phyloP scores from a whole-genome alignment of 2,888 invertebrate genomes.

The Rhorus exstirpatorius region DNA sequence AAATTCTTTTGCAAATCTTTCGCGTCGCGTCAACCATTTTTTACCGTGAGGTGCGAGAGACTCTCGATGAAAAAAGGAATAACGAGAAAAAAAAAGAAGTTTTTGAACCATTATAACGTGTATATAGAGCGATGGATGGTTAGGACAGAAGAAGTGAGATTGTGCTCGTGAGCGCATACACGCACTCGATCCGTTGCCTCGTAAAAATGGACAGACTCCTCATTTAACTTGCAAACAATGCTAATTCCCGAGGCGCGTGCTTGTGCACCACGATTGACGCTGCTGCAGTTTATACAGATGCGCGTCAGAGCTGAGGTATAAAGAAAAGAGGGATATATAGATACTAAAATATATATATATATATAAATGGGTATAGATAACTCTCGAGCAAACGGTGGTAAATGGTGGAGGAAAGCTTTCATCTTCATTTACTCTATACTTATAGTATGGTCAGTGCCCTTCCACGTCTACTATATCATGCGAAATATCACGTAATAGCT shows the following conservation, averaged over 20 bases:
- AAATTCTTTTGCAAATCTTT: background rate
- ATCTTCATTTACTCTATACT: slow-evolving; percentile 28
- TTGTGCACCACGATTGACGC: slow-evolving; percentile 55
- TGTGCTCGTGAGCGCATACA: slow-evolving; percentile 34
- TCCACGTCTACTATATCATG: background rate
- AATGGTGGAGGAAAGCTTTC: slow-evolving; percentile 37
- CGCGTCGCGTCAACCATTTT: background rate
- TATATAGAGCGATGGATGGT: slow-evolving; percentile 24
- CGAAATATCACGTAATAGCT: slow-evolving; percentile 3
- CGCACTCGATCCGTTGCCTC: slow-evolving; percentile 29
- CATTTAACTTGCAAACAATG: slow-evolving; percentile 69
- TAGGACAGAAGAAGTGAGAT: slow-evolving; percentile 9
- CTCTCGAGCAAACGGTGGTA: slow-evolving; percentile 36
- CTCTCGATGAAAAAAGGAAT: background rate
- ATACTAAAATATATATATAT: background rate
- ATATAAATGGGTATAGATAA: slow-evolving; percentile 15
- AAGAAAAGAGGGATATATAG: slow-evolving; percentile 3
- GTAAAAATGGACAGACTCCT: slow-evolving; percentile 62
- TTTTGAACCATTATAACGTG: background rate
- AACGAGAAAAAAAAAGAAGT: too few species aligned
- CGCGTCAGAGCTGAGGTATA: slow-evolving; percentile 3
- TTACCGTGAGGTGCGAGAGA: background rate
- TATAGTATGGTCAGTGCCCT: slow-evolving; percentile 10
- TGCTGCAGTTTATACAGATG: slow-evolving; percentile 26
- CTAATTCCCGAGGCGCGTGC: slow-evolving; percentile 65